These are phyloP conservation scores for Protaetia brevitarsis DNA, from an alignment of 1,140 invertebrate species.

Conservation along the genomic window DNA sequence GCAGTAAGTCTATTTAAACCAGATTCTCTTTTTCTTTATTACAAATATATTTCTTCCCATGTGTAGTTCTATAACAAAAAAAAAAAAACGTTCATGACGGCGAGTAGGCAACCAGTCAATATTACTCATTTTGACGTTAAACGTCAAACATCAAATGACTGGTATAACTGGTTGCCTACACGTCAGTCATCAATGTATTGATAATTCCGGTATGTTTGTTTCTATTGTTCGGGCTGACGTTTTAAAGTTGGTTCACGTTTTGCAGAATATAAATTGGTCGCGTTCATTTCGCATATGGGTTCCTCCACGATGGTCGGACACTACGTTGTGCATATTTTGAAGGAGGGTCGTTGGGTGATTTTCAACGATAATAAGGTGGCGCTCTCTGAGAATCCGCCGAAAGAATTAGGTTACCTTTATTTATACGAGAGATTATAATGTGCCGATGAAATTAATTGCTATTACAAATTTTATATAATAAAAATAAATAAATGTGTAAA, in stretches of 20 bases:
- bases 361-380: constrained; percentile 99
- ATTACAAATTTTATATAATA: constrained; percentile 11
- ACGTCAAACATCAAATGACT: too few relatives aligned
- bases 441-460: constrained; percentile 8
- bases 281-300: constrained; percentile 98
- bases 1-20: constrained; percentile 58
- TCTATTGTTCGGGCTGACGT: neutral
- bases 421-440: constrained; percentile 66
- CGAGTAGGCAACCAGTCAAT: too few relatives aligned
- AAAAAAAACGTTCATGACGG: too few relatives aligned
- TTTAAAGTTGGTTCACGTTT: constrained; percentile 19
- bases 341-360: constrained; percentile 90
- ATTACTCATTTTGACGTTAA: too few relatives aligned
- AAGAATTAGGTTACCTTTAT: constrained; percentile 95
- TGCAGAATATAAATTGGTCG: constrained; percentile 82
- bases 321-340: constrained; percentile 94
- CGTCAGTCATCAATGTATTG: too few relatives aligned
- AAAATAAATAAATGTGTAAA: neutral
- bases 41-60: neutral
- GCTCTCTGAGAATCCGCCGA: constrained; percentile 92
- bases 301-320: constrained; percentile 94
- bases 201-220: neutral
- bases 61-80: too few relatives aligned
- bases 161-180: too few relatives aligned
- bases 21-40: too few relatives aligned